Conservation (phyloP, 2,888 invertebrate species). For the Idaea biselata region DNA sequence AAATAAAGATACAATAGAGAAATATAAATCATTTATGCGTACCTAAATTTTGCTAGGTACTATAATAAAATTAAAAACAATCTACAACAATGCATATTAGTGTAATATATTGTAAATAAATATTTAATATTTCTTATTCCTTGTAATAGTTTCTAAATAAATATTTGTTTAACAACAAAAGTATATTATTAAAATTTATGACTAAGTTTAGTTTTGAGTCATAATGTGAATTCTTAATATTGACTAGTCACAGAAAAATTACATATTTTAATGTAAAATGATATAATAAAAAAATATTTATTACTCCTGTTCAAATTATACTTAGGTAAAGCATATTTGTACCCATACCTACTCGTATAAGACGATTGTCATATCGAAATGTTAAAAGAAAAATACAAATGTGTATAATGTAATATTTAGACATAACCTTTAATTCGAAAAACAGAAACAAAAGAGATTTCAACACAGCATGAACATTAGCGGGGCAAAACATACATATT, state of each 20-base stretch:
- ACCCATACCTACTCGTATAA: not conserved
- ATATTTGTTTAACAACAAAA: not conserved
- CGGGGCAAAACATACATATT: too few relatives aligned
- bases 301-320: not conserved
- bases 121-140: not conserved
- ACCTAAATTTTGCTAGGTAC: not conserved
- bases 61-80: not conserved
- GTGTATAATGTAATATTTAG: too few relatives aligned
- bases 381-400: not conserved
- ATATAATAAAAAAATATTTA: too few relatives aligned
- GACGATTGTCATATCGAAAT: not conserved
- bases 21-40: not conserved
- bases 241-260: too few relatives aligned
- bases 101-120: not conserved
- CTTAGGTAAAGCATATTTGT: not conserved
- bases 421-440: too few relatives aligned
- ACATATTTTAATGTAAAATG: too few relatives aligned
- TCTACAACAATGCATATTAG: not conserved
- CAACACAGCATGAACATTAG: too few relatives aligned
- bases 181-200: not conserved
- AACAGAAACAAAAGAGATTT: too few relatives aligned
- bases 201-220: too few relatives aligned
- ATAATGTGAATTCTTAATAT: too few relatives aligned
- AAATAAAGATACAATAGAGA: not conserved
- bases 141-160: not conserved